phyloP scores from a whole-genome alignment of 2,113 vertebrate species.

The Cyphomyrus discorhynchus region DNA sequence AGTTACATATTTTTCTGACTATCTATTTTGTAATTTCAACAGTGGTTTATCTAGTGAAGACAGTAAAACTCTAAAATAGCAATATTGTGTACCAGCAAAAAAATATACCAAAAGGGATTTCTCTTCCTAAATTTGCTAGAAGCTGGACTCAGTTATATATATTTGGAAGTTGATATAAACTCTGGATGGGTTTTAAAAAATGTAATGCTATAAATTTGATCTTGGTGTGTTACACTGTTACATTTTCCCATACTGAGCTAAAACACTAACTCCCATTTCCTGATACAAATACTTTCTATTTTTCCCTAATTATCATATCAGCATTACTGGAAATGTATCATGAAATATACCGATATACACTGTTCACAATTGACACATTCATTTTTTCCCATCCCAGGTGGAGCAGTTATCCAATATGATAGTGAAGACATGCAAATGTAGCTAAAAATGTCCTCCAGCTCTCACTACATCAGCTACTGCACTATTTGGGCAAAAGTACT shows the following conservation, averaged over 20 bases:
- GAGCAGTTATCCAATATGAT: constrained; percentile 66
- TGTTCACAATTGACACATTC: not conserved
- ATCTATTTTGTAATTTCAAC: not conserved
- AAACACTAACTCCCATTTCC: not conserved
- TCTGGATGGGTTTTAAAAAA: not conserved
- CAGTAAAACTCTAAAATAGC: not conserved
- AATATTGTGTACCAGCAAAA: not conserved
- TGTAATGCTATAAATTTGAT: not conserved
- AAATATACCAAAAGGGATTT: not conserved
- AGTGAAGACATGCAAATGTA: constrained; percentile 64
- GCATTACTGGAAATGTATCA: not conserved
- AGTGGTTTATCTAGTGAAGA: not conserved
- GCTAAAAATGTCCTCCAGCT: constrained; percentile 41
- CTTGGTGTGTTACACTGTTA: not conserved
- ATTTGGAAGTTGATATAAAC: not conserved
- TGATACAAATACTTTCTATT: not conserved
- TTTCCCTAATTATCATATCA: not conserved
- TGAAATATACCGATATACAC: not conserved
- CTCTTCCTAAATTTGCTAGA: not conserved
- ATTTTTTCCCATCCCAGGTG: constrained; percentile 23
- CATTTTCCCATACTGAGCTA: not conserved
- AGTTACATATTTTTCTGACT: not conserved
- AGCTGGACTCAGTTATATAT: not conserved
- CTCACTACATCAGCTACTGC: not conserved
- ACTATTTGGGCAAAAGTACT: not conserved